Conservation (phyloP, 2,113 vertebrate genomes). For the Nipponia nippon region DNA sequence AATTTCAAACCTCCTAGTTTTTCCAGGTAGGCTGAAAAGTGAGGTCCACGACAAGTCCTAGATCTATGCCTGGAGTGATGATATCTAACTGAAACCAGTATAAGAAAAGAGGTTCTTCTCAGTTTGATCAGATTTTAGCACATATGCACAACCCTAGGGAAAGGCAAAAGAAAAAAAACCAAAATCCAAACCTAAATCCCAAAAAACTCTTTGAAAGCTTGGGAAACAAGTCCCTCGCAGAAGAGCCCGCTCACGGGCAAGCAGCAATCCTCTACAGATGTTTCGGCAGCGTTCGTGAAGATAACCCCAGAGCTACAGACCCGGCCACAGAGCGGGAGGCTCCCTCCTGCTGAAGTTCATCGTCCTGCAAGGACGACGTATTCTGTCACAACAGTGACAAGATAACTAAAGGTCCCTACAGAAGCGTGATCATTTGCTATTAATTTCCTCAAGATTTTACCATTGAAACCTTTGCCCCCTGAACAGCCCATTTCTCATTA, state of each 20-base stretch:
- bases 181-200: background rate
- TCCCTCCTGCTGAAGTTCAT: background rate
- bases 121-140: background rate
- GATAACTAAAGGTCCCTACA: background rate
- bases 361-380: too few species aligned
- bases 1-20: background rate
- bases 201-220: background rate
- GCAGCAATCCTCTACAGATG: background rate
- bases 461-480: background rate
- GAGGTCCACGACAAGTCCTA: background rate
- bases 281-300: background rate
- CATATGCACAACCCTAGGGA: background rate
- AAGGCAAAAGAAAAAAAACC: background rate
- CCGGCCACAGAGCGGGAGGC: background rate
- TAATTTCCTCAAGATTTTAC: background rate
- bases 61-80: background rate
- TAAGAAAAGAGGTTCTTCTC: background rate
- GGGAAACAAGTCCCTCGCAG: background rate
- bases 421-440: background rate
- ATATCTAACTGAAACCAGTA: background rate
- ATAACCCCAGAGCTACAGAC: background rate
- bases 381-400: background rate
- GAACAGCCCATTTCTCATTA: background rate
- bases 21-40: background rate
- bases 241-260: fast-evolving